Evolutionary conservation across 2,888 invertebrate species (phyloP), one percentile per base, ranked within the genome.

Genomic region (Ectemnius cavifrons): DNA sequence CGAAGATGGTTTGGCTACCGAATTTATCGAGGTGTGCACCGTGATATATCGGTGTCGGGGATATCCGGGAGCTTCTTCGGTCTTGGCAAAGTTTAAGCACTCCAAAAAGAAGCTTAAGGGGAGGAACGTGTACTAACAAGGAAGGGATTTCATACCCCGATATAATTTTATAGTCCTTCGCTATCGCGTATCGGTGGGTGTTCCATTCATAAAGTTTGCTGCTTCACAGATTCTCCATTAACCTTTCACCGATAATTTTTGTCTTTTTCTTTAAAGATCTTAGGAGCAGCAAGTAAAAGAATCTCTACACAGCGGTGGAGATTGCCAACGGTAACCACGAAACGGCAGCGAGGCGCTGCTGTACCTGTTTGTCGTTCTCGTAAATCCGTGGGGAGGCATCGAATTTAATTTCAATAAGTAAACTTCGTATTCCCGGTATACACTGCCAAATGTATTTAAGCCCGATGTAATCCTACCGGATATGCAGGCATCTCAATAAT

Each of bases 321-420:
- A 37, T 60, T 47, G n/a, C 62, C 62, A 18, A 4, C 20, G 16
- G 16, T 14, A 37, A 4, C n/a, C 52, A 27, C 52, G 49, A 57
- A 14, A 11, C 11, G 11, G 14, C 23, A 23, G 2, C 23, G 23
- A 2, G 23, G 23, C 23, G 23, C 67, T 18, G 37, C 13, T 23
- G 18, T n/a, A 13, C 4, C 11, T 37, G 18, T 64, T 11, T 59
- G 18, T 5, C 37, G 56, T 68, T 61, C 63, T 16, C 63, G 27
- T 11, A 52, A 60, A 68, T 62, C 37, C 63, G 67, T 60, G 64
- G 11, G 20, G 4, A 23, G 62, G 14, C 71, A 73, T 78, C 62
- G 57, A 65, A 72, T 77, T 77, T 77, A 60, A 79, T 79, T 75
- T 79, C 68, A 60, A 69, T 77, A 69, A 74, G 76, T 64, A 64